Percentiles rank a stretch among this genome's conserved stretches.
Evolutionary conservation across 2,113 vertebrate species (phyloP).

Genomic region (Corythaixoides concolor): DNA sequence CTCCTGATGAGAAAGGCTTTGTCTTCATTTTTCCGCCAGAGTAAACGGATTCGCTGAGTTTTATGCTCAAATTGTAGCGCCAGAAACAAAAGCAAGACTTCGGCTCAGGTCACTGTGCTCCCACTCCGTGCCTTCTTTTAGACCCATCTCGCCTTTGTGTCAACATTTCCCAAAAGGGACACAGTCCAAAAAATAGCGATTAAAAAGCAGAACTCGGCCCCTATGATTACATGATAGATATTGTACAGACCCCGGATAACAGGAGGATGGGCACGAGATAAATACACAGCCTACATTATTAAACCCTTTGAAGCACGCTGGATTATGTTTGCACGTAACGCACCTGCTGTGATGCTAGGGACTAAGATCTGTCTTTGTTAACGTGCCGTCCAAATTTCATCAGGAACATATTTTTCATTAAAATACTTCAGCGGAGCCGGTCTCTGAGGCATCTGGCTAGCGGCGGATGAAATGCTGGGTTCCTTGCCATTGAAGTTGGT

Average conservation of each 20-base stretch:
- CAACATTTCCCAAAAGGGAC: background rate
- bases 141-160: background rate
- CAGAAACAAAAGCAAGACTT: background rate
- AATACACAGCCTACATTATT: background rate
- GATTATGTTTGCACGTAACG: background rate
- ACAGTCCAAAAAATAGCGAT: background rate
- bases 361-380: slow-evolving; percentile 38
- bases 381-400: background rate
- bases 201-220: background rate
- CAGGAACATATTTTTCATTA: slow-evolving; percentile 46
- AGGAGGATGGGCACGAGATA: background rate
- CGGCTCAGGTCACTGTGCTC: background rate
- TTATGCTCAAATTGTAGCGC: background rate
- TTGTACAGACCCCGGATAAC: background rate
- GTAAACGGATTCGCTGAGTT: background rate
- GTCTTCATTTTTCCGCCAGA: background rate
- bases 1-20: background rate
- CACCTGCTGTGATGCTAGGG: slow-evolving; percentile 21
- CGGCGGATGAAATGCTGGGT: background rate
- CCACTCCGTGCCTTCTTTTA: background rate
- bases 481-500: background rate
- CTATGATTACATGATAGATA: background rate
- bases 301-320: slow-evolving; percentile 8
- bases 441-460: slow-evolving; percentile 52
- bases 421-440: background rate